A percentile compares a stretch with the other conserved stretches of the same genome.
phyloP scores from a whole-genome alignment of 2,113 vertebrate genomes.

The Pampusana beccarii region DNA sequence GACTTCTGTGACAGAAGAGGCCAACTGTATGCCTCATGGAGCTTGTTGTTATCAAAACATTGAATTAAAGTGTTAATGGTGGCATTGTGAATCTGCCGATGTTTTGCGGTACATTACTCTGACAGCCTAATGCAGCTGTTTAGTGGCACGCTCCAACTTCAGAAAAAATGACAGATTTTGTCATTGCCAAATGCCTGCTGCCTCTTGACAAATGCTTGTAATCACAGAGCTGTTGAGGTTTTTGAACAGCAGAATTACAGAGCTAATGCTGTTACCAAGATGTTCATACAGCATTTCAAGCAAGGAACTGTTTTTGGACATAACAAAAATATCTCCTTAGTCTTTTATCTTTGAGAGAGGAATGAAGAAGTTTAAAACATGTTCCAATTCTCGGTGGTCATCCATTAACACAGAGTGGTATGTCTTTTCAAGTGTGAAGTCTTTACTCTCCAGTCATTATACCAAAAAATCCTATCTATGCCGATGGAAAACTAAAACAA shows the following conservation, averaged over 20 bases:
- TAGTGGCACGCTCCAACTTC: conserved; percentile 85
- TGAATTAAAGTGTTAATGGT: conserved; percentile 74
- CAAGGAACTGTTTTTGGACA: neutral
- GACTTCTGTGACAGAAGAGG: conserved; percentile 50
- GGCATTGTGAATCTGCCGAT: conserved; percentile 59
- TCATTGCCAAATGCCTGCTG: conserved; percentile 82
- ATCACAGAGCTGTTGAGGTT: conserved; percentile 64
- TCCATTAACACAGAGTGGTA: conserved; percentile 47
- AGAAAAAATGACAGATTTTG: conserved; percentile 82
- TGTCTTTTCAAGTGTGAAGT: conserved; percentile 67
- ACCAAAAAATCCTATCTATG: conserved; percentile 69
- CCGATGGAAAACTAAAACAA: conserved; percentile 75
- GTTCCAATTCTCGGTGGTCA: conserved; percentile 21
- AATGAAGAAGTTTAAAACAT: conserved; percentile 47
- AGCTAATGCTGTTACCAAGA: conserved; percentile 15
- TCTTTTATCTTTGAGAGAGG: conserved; percentile 54
- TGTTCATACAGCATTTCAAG: neutral
- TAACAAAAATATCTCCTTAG: conserved; percentile 44
- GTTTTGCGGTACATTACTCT: conserved; percentile 56
- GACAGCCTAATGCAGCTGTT: conserved; percentile 84
- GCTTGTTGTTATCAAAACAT: conserved; percentile 68
- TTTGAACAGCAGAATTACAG: conserved; percentile 31
- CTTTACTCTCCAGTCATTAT: conserved; percentile 59
- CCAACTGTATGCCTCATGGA: conserved; percentile 68
- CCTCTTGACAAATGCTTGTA: conserved; percentile 72